Percentiles rank a stretch among this genome's conserved stretches.
These are phyloP conservation scores for Poecilia picta DNA, from an alignment of 2,797 vertebrate species.

Conservation along the genomic window DNA sequence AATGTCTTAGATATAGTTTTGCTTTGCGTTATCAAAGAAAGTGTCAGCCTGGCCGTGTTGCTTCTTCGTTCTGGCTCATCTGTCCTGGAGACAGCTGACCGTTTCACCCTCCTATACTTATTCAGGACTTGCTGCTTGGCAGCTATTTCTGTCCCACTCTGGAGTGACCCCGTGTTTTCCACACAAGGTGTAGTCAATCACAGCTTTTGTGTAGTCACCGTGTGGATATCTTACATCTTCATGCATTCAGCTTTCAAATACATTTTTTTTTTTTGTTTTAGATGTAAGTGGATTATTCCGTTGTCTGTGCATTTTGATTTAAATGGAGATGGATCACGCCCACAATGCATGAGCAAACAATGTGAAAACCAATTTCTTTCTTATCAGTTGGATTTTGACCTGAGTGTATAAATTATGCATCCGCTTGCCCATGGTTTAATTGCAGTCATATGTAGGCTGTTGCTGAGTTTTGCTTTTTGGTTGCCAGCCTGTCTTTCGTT, in stretches of 20 bases:
- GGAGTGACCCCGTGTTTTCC: slow-evolving; percentile 61
- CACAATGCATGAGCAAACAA: background rate
- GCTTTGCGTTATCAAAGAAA: slow-evolving; percentile 15
- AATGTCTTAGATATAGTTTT: slow-evolving; percentile 15
- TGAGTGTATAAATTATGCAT: background rate
- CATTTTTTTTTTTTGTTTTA: background rate
- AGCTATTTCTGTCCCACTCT: slow-evolving; percentile 79
- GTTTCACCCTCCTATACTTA: slow-evolving; percentile 75
- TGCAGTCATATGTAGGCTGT: background rate
- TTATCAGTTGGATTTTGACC: slow-evolving; percentile 23
- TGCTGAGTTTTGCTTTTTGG: background rate
- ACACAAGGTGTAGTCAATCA: slow-evolving; percentile 82
- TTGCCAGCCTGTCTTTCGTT: background rate
- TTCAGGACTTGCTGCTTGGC: slow-evolving; percentile 70
- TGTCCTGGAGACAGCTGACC: slow-evolving; percentile 84
- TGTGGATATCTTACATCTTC: slow-evolving; percentile 19
- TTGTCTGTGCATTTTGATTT: background rate
- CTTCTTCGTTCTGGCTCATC: slow-evolving; percentile 56
- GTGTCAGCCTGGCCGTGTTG: slow-evolving; percentile 19
- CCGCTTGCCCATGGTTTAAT: slow-evolving; percentile 11
- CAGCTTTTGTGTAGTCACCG: slow-evolving; percentile 53
- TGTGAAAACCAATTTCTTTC: background rate
- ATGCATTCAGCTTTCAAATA: slow-evolving; percentile 21
- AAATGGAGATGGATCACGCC: background rate
- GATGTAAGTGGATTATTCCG: background rate